Base-by-base conservation (phyloP, 2,888 invertebrate species). In the Nebria brevicollis region DNA sequence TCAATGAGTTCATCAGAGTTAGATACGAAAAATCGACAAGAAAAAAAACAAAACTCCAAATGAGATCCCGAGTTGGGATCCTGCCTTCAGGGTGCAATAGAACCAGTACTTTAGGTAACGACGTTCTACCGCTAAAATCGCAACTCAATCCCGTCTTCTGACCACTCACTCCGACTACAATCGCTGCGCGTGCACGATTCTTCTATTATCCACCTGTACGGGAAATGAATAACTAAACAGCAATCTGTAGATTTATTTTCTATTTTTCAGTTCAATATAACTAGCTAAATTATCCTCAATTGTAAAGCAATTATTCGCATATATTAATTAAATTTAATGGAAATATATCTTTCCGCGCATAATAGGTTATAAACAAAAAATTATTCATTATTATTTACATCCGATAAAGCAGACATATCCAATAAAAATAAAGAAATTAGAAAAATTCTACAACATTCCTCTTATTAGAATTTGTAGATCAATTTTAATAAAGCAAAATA, bases 91-190 rank as follows among this genome's bases (percentile, higher is more conserved):
- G 80, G 80, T 80, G 75, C 80, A 80, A 80, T 80, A 80, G 70
- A 80, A 80, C 80, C 75, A 75, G 70, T 80, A 80, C 80, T 80
- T 80, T 80, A 80, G 75, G 75, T 80, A 80, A 80, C 80, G 80
- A 80, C 73, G 64, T 70, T 75, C 75, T 72, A 13, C 75, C 72
- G 65, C 25, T 13, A 80, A 54, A 80, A 64, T 80, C 75, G 64
- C 80, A 64, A 79, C 42, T 72, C 41, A 43, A 26, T 20, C 13
- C 77, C 72, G 54, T 77, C 72, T 72, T 72, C 66, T 25, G 66
- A 25, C 25, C 25, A 66, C 66, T 66, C 66, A 10, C 15, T 11
- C 66, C 15, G 65, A 65, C 15, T 65, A 66, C 66, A 66, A n/a
- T 13, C 7, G 66, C 25, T 66, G 66, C 34, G 4, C 20, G 70